phyloP scores from a whole-genome alignment of 2,888 invertebrate species.

The Drosophila prostipennis region DNA sequence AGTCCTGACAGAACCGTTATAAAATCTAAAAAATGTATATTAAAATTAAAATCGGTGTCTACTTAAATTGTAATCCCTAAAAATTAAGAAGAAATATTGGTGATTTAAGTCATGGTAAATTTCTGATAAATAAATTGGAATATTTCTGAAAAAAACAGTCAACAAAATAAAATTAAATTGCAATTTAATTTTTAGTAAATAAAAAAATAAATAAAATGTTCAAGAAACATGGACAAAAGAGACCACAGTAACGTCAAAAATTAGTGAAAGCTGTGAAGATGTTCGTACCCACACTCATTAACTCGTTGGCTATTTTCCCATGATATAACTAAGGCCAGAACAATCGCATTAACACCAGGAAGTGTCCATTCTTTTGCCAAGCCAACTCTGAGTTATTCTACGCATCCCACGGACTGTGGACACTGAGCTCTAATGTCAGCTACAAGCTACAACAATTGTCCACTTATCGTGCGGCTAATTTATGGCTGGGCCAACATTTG shows the following conservation, averaged over 20 bases:
- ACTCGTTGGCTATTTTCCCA: slow-evolving; percentile 13
- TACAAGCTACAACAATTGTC: slow-evolving; percentile 49
- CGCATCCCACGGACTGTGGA: slow-evolving; percentile 19
- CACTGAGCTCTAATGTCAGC: slow-evolving; percentile 24
- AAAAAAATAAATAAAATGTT: no score
- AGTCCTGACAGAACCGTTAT: no score
- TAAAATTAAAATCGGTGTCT: no score
- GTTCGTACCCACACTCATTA: background rate
- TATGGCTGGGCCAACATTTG: slow-evolving; percentile 30
- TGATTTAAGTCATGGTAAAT: no score
- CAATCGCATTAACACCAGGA: slow-evolving; percentile 30
- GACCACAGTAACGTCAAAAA: background rate
- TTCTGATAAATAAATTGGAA: no score
- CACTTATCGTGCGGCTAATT: slow-evolving; percentile 65
- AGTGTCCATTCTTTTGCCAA: slow-evolving; percentile 10
- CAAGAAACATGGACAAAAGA: background rate
- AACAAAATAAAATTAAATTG: no score
- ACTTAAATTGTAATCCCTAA: no score
- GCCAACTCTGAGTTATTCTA: slow-evolving; percentile 21
- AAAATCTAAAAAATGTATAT: no score
- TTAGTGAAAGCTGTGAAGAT: background rate
- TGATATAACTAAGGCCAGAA: background rate
- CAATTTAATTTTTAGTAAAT: no score
- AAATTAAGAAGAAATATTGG: no score
- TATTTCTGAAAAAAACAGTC: no score